These are phyloP conservation scores for Stenolophus ochropezus DNA, from an alignment of 2,888 invertebrate species.

Conservation along the genomic window DNA sequence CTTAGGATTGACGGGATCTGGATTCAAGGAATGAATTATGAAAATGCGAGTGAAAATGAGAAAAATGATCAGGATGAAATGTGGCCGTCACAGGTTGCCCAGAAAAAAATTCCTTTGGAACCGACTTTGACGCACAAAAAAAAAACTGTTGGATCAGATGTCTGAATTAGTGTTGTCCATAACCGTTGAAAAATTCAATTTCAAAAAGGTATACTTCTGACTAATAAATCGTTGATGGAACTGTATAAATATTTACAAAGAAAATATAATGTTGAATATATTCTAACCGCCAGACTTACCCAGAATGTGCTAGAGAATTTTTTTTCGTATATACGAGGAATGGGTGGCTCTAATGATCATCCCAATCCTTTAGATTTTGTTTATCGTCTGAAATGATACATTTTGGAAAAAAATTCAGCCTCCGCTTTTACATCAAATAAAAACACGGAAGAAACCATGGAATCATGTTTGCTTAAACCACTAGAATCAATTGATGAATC, in stretches of 20 bases:
- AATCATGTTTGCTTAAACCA: conserved; percentile 42
- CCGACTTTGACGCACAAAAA: no score
- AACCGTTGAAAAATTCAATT: conserved; percentile 45
- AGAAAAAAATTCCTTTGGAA: no score
- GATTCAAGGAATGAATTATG: no score
- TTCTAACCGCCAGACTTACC: conserved; percentile 62
- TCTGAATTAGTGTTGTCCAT: no score
- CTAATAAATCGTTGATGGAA: conserved; percentile 57
- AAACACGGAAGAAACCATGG: conserved; percentile 3
- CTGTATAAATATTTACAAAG: conserved; percentile 61
- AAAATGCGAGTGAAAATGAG: no score
- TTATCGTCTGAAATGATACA: conserved; percentile 64
- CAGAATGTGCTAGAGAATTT: conserved; percentile 64
- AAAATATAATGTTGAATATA: conserved; percentile 63
- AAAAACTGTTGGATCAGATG: no score
- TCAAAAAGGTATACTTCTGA: conserved; percentile 62
- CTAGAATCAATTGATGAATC: conserved; percentile 1
- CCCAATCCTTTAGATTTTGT: conserved; percentile 63
- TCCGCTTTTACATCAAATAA: conserved; percentile 36
- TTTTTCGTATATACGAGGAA: conserved; percentile 65
- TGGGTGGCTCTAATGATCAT: conserved; percentile 65
- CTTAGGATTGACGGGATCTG: no score
- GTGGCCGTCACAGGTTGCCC: neutral
- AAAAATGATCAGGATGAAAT: no score
- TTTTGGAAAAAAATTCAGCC: conserved; percentile 63